Percentiles rank a stretch among this genome's conserved stretches.
These are phyloP conservation scores for Pammene fasciana DNA, from an alignment of 2,888 invertebrate genomes.

Conservation along the genomic window DNA sequence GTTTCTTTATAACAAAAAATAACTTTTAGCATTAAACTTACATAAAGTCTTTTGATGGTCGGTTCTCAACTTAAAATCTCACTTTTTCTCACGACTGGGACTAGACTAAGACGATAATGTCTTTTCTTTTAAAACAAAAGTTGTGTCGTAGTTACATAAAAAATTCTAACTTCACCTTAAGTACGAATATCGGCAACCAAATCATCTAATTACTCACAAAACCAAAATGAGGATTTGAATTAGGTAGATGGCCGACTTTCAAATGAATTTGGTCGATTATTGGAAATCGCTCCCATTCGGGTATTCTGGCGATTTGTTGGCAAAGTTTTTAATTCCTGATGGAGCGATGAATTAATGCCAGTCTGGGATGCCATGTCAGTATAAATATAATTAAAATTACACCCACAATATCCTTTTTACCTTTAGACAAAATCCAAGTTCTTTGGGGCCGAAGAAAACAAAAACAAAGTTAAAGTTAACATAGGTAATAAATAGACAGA, in stretches of 20 bases:
- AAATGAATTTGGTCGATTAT: conserved; percentile 57
- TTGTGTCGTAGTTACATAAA: conserved; percentile 26
- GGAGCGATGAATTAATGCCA: conserved; percentile 47
- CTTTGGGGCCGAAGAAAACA: too few relatives aligned
- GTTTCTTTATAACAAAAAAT: too few relatives aligned
- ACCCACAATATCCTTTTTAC: conserved; percentile 3
- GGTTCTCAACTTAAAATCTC: background rate
- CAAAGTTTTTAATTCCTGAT: conserved; percentile 53
- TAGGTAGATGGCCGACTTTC: conserved; percentile 48
- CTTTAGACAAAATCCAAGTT: too few relatives aligned
- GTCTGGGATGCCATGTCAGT: conserved; percentile 10
- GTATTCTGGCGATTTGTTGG: conserved; percentile 53
- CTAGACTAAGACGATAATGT: conserved; percentile 32
- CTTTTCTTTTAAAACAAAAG: conserved; percentile 39
- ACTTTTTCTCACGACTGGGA: conserved; percentile 4
- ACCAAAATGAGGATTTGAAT: conserved; percentile 45
- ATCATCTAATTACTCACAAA: conserved; percentile 51
- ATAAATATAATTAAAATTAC: conserved; percentile 22
- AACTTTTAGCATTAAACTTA: too few relatives aligned
- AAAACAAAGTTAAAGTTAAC: too few relatives aligned
- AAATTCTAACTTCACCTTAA: conserved; percentile 28
- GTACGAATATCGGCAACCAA: conserved; percentile 45
- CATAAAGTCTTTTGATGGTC: too few relatives aligned
- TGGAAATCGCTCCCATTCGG: conserved; percentile 52
- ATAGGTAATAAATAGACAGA: too few relatives aligned